These are phyloP conservation scores for Ispidina lecontei DNA, from an alignment of 2,797 vertebrate genomes.

Conservation along the genomic window DNA sequence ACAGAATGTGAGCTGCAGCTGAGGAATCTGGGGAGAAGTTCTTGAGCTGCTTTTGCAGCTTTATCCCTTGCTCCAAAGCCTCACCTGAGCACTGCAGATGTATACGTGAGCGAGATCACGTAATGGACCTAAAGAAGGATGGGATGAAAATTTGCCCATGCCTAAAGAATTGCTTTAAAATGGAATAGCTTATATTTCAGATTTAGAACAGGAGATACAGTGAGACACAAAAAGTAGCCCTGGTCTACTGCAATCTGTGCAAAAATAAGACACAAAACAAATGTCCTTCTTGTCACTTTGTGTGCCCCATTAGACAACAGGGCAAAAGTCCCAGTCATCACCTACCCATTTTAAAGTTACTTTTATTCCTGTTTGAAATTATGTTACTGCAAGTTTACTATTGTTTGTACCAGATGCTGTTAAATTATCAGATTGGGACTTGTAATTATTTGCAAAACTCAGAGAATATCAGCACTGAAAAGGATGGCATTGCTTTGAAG, in stretches of 20 bases:
- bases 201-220: background rate
- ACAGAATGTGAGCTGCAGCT: background rate
- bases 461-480: background rate
- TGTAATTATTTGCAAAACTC: constrained; percentile 30
- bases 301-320: background rate
- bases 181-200: background rate
- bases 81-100: background rate
- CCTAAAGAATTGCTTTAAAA: background rate
- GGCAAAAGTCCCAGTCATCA: background rate
- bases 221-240: background rate
- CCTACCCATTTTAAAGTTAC: background rate
- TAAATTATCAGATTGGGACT: background rate
- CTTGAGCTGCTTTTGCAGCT: background rate
- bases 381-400: background rate
- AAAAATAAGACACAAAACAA: background rate
- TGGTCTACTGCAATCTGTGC: background rate
- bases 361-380: background rate
- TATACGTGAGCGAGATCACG: background rate
- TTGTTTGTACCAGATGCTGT: background rate
- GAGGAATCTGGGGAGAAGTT: background rate
- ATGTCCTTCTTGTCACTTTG: background rate
- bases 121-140: background rate
- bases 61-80: background rate
- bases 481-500: background rate
- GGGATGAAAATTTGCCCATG: background rate